Evolutionary conservation across 2,797 vertebrate genomes (phyloP).

Genomic region (Spatula versicolor): DNA sequence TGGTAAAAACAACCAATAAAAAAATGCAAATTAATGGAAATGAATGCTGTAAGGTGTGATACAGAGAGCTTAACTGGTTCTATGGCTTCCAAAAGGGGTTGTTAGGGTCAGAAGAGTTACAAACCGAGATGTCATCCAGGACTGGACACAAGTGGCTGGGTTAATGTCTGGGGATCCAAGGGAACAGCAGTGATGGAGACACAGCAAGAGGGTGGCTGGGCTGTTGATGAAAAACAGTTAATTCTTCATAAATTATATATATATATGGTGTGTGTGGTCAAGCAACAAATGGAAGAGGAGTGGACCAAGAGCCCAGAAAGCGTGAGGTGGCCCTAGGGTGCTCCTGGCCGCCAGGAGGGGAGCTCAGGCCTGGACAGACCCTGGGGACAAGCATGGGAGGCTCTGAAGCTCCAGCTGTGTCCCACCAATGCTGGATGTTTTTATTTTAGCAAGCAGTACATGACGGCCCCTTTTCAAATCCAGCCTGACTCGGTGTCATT

Average conservation of each 20-base stretch:
- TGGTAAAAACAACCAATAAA: background rate
- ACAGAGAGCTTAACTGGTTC: background rate
- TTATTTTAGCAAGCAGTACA: background rate
- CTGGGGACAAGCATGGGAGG: background rate
- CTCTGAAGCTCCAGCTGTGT: background rate
- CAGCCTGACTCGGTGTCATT: background rate
- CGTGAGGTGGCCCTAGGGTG: background rate
- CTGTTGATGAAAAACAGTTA: background rate
- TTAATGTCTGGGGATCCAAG: background rate
- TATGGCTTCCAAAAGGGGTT: background rate
- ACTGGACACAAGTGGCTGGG: background rate
- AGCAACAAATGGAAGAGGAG: constrained; percentile 1
- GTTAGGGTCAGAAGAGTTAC: background rate
- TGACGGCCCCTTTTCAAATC: background rate
- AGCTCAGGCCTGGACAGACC: background rate
- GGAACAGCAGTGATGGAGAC: background rate
- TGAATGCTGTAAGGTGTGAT: background rate
- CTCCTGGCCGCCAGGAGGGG: background rate
- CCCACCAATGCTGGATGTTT: background rate
- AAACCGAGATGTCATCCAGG: background rate
- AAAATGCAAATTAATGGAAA: background rate
- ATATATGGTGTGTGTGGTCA: background rate
- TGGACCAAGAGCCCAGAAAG: background rate
- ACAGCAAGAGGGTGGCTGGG: background rate
- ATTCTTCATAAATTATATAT: background rate